These are phyloP conservation scores for Lagocephalus sceleratus DNA, from an alignment of 2,797 vertebrate species.

Conservation along the genomic window DNA sequence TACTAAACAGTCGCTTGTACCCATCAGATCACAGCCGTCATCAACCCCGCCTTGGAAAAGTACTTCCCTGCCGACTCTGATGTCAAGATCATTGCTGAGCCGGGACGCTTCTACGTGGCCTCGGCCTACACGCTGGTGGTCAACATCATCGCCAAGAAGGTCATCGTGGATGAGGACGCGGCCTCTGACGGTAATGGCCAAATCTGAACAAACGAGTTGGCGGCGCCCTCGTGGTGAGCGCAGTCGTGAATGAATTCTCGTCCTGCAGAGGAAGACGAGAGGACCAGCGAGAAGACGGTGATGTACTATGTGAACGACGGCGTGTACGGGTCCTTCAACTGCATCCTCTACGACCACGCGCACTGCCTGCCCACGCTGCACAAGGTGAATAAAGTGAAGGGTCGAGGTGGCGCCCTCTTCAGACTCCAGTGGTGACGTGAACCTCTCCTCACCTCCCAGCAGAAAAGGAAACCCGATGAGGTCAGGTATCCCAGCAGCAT, in stretches of 20 bases:
- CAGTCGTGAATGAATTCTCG: not conserved
- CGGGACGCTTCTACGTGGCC: constrained; percentile 93
- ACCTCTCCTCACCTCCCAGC: not conserved
- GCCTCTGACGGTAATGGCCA: constrained; percentile 81
- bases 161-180: constrained; percentile 85
- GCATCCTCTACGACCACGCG: constrained; percentile 93
- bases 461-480: constrained; percentile 94
- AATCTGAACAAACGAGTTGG: not conserved
- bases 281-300: constrained; percentile 82
- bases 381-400: constrained; percentile 75
- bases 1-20: not conserved
- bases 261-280: constrained; percentile 86
- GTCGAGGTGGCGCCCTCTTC: not conserved
- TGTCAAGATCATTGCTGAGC: constrained; percentile 88
- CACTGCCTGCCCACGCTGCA: constrained; percentile 86
- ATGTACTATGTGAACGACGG: constrained; percentile 99
- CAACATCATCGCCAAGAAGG: constrained; percentile 96
- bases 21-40: constrained; percentile 85
- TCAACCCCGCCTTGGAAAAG: constrained; percentile 91
- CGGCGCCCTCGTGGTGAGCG: not conserved
- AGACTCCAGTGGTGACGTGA: not conserved
- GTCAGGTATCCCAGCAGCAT: constrained; percentile 88
- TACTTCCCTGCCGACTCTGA: constrained; percentile 88
- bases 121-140: constrained; percentile 94
- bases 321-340: constrained; percentile 96